Conservation (phyloP, 1,140 invertebrate species). For the Scaptodrosophila lebanonensis region DNA sequence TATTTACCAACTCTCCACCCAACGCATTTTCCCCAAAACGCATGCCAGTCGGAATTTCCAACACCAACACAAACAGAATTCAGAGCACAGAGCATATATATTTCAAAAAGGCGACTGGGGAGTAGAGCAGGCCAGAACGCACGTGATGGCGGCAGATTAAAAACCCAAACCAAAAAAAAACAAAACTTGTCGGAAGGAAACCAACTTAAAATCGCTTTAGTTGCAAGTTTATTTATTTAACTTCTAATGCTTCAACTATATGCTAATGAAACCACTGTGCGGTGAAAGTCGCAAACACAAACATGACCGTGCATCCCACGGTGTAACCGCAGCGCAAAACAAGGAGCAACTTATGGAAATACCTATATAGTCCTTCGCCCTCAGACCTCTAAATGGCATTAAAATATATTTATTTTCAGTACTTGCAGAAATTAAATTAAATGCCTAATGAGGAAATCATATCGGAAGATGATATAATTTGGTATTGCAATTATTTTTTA, state of each 20-base stretch:
- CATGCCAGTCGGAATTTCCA: constrained; percentile 9
- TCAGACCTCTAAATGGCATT: too few relatives aligned
- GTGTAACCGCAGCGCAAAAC: neutral
- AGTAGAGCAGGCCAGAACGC: neutral
- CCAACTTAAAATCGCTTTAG: constrained; percentile 68
- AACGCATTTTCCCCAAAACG: too few relatives aligned
- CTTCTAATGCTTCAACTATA: constrained; percentile 55
- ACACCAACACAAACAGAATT: neutral
- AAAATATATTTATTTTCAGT: too few relatives aligned
- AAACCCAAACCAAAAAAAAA: constrained; percentile 1
- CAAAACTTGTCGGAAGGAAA: constrained; percentile 35
- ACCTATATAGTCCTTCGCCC: neutral
- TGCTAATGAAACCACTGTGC: constrained; percentile 68
- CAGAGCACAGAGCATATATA: constrained; percentile 31
- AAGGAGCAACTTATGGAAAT: neutral
- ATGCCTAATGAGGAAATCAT: too few relatives aligned
- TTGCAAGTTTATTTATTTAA: constrained; percentile 69
- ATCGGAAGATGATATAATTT: too few relatives aligned
- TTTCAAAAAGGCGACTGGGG: constrained; percentile 19
- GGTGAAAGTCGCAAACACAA: constrained; percentile 6
- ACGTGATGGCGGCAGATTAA: too few relatives aligned
- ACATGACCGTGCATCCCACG: neutral
- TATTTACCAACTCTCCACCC: neutral
- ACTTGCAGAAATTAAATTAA: too few relatives aligned
- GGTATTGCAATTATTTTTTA: too few relatives aligned